These are phyloP conservation scores for Ceratina japonica DNA, from an alignment of 1,140 invertebrate species.

Conservation along the genomic window DNA sequence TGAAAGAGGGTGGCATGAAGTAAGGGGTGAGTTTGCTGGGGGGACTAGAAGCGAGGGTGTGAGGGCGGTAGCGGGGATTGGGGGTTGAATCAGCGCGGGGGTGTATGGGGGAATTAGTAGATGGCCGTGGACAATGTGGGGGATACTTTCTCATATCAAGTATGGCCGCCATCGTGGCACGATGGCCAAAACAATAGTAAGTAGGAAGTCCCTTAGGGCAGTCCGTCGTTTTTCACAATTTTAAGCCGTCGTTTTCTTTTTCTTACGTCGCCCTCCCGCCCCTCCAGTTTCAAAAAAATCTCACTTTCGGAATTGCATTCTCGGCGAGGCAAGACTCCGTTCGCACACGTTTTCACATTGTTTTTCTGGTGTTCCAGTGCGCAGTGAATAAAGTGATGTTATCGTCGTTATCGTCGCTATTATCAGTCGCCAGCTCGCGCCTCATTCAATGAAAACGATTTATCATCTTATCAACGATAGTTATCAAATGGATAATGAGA, in stretches of 20 bases:
- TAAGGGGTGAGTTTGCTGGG: slow-evolving; percentile 59
- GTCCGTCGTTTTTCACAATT: slow-evolving; percentile 28
- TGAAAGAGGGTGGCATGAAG: slow-evolving; percentile 60
- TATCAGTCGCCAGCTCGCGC: slow-evolving; percentile 42
- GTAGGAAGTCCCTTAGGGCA: slow-evolving; percentile 66
- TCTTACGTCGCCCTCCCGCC: slow-evolving; percentile 18
- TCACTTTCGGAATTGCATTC: neutral
- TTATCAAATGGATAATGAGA: slow-evolving; percentile 60
- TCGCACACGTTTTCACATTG: slow-evolving; percentile 33
- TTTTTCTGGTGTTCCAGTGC: slow-evolving; percentile 58
- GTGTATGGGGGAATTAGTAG: slow-evolving; percentile 77
- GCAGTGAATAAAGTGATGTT: slow-evolving; percentile 64
- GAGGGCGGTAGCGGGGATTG: slow-evolving; percentile 52
- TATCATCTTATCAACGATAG: slow-evolving; percentile 17
- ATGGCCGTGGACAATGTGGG: slow-evolving; percentile 78
- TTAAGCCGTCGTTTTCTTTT: slow-evolving; percentile 18
- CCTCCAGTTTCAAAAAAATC: neutral
- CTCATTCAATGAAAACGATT: slow-evolving; percentile 34
- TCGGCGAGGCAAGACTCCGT: neutral
- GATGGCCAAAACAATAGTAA: slow-evolving; percentile 80
- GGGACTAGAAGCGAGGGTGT: slow-evolving; percentile 51
- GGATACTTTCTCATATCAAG: slow-evolving; percentile 80
- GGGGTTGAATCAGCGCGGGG: slow-evolving; percentile 76
- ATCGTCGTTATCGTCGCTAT: slow-evolving; percentile 57
- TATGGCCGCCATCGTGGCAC: slow-evolving; percentile 80